phyloP scores from a whole-genome alignment of 1,140 invertebrate genomes.

The Drosophila eugracilis region DNA sequence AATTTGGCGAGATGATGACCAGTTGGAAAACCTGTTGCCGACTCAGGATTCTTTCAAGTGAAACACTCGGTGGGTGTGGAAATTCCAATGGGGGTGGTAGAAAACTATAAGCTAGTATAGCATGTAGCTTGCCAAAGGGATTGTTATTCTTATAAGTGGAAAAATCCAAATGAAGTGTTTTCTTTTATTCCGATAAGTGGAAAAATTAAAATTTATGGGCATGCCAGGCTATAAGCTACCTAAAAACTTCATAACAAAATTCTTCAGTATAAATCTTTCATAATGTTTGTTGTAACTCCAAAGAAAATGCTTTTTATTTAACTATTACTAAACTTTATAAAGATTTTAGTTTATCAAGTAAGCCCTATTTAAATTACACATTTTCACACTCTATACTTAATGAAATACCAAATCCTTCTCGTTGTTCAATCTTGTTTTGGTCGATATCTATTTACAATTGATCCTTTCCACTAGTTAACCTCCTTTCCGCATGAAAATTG shows the following conservation, averaged over 20 bases:
- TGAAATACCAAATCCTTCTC: not conserved
- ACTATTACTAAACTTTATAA: too few relatives aligned
- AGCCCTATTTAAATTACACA: too few relatives aligned
- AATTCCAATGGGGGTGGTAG: not conserved
- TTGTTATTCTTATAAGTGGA: not conserved
- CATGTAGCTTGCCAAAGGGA: too few relatives aligned
- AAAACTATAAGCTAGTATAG: not conserved
- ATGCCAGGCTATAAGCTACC: too few relatives aligned
- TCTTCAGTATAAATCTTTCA: too few relatives aligned
- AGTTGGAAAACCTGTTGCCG: conserved; percentile 27
- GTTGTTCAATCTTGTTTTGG: not conserved
- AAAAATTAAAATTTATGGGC: too few relatives aligned
- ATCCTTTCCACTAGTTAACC: conserved; percentile 27
- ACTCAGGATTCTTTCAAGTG: conserved; percentile 4
- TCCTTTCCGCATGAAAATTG: conserved; percentile 23
- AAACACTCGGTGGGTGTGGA: not conserved
- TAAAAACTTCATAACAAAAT: too few relatives aligned
- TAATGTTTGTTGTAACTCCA: too few relatives aligned
- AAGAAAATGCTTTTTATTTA: too few relatives aligned
- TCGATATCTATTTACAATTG: conserved; percentile 10
- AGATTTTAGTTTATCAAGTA: too few relatives aligned
- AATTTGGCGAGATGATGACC: conserved; percentile 4
- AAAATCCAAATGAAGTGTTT: not conserved
- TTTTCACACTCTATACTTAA: not conserved
- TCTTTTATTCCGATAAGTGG: too few relatives aligned